A percentile compares a stretch with the other conserved stretches of the same genome.
Conservation (phyloP, 30 jellyfish, hydroid and myxozoan genomes). For the Aurelia aurita complex sp. Pacific region DNA sequence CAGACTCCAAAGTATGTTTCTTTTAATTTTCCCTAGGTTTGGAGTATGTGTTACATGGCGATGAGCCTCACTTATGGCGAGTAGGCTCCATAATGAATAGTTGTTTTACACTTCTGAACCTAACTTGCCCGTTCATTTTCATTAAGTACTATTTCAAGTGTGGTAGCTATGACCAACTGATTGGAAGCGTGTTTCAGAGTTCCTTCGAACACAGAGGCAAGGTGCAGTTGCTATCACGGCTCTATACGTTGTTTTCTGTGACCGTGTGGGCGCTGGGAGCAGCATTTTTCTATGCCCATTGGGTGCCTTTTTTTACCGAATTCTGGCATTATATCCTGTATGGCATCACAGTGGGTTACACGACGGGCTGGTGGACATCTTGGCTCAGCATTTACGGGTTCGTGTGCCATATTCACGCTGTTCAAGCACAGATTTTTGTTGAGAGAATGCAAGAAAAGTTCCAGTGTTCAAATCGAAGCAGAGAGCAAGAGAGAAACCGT, state of each 20-base stretch:
- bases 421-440: conserved; percentile 55
- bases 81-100: conserved; percentile 64
- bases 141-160: conserved; percentile 56
- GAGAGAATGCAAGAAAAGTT: conserved; percentile 53
- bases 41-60: conserved; percentile 32
- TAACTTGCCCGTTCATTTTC: conserved; percentile 68
- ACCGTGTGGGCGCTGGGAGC: conserved; percentile 50
- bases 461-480: conserved; percentile 37
- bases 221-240: conserved; percentile 29
- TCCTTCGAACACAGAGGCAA: conserved; percentile 45
- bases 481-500: conserved; percentile 34
- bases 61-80: conserved; percentile 19
- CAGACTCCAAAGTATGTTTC: background rate
- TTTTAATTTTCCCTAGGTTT: conserved; percentile 12
- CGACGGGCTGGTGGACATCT: conserved; percentile 90
- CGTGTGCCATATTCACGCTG: conserved; percentile 71
- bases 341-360: conserved; percentile 32
- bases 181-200: conserved; percentile 57
- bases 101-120: conserved; percentile 66
- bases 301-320: conserved; percentile 64
- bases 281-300: conserved; percentile 45
- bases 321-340: conserved; percentile 50
- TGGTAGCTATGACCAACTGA: conserved; percentile 62
- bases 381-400: conserved; percentile 84
- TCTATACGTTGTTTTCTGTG: conserved; percentile 38